These are phyloP conservation scores for fruit fly (Drosophila melanogaster) DNA, from an alignment of 1,140 invertebrate genomes.

Conservation along the genomic window Release_6_plus_ISO1_MT NT_033777.3:9914001-9914500, in stretches of 20 bases:
- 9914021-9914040: slow-evolving; percentile 62
- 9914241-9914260: neutral
- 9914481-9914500: slow-evolving; percentile 52
- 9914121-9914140: slow-evolving; percentile 18
- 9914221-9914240: slow-evolving; percentile 18
- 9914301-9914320: slow-evolving; percentile 23
- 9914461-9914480: too few species aligned
- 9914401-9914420: slow-evolving; percentile 73
- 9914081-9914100: slow-evolving; percentile 34
- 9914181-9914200: neutral
- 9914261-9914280: neutral
- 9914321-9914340: slow-evolving; percentile 33
- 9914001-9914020: slow-evolving; percentile 64
- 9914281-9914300: slow-evolving; percentile 14
- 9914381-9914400: slow-evolving; percentile 69
- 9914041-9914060: slow-evolving; percentile 62
- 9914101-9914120: slow-evolving; percentile 5
- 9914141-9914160: neutral
- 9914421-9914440: slow-evolving; percentile 65
- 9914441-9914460: neutral
- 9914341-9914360: slow-evolving; percentile 60
- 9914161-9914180: slow-evolving; percentile 1
- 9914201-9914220: slow-evolving; percentile 1
- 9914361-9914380: slow-evolving; percentile 77
- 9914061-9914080: slow-evolving; percentile 27